phyloP scores from a whole-genome alignment of 2,797 vertebrate genomes.

The Neosilurus hyrtlii region DNA sequence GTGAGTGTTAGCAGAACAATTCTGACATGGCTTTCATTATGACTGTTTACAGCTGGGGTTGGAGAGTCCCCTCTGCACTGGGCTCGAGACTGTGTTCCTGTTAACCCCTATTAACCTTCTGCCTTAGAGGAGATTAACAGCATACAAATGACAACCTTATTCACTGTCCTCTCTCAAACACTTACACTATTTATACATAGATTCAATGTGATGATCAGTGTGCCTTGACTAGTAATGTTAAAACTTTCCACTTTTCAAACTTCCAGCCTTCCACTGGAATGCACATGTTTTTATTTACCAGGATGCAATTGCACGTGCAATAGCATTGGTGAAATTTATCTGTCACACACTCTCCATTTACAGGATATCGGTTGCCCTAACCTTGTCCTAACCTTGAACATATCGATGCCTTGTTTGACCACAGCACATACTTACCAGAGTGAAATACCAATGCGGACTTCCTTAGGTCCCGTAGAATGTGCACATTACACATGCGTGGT shows the following conservation, averaged over 20 bases:
- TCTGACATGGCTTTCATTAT: slow-evolving; percentile 59
- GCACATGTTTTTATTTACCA: neutral
- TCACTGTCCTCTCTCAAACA: neutral
- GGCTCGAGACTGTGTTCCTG: slow-evolving; percentile 56
- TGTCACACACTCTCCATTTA: neutral
- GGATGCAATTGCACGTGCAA: neutral
- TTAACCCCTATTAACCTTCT: slow-evolving; percentile 70
- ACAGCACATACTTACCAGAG: too few relatives aligned
- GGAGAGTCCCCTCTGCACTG: slow-evolving; percentile 26
- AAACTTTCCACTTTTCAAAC: neutral
- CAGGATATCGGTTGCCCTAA: too few relatives aligned
- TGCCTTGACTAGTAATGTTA: neutral
- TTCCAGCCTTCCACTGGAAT: neutral
- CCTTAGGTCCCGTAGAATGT: too few relatives aligned
- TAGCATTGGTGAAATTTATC: neutral
- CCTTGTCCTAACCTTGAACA: too few relatives aligned
- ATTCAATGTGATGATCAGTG: neutral
- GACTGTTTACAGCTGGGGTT: slow-evolving; percentile 46
- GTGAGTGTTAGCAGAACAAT: slow-evolving; percentile 44
- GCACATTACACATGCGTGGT: too few relatives aligned
- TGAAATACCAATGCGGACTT: too few relatives aligned
- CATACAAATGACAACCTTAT: slow-evolving; percentile 62
- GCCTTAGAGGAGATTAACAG: slow-evolving; percentile 57
- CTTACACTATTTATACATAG: neutral
- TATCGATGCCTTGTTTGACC: too few relatives aligned